Percentiles rank a stretch among this genome's conserved stretches.
Evolutionary conservation across 2,113 vertebrate genomes (phyloP).

Genomic region (Odontesthes bonariensis): DNA sequence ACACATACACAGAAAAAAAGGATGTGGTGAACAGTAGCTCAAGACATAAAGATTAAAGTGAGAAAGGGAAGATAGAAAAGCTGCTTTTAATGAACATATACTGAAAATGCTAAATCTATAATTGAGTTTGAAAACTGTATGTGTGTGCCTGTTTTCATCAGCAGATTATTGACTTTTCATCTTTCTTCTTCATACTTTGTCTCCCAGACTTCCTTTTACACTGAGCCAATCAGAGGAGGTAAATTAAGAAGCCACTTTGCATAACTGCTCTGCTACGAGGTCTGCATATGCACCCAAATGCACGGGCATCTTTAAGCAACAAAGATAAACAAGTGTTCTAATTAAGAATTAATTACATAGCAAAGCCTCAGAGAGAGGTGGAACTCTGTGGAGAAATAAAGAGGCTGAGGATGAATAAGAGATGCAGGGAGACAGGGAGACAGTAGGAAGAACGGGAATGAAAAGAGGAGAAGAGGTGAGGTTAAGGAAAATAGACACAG

Average conservation of each 20-base stretch:
- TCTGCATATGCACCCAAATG: constrained; percentile 22
- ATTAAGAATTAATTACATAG: constrained; percentile 78
- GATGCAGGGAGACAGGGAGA: constrained; percentile 6
- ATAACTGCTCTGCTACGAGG: constrained; percentile 45
- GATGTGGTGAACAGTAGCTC: constrained; percentile 15
- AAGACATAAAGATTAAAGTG: constrained; percentile 1
- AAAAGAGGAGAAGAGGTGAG: background rate
- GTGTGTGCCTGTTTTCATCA: constrained; percentile 44
- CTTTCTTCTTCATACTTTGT: constrained; percentile 42
- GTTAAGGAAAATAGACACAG: background rate
- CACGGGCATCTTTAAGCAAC: constrained; percentile 68
- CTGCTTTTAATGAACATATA: constrained; percentile 43
- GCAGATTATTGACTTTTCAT: constrained; percentile 48
- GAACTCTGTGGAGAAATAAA: constrained; percentile 37
- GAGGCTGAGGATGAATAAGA: constrained; percentile 20
- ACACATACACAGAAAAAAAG: background rate
- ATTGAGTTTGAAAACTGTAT: constrained; percentile 38
- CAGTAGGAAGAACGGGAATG: constrained; percentile 1
- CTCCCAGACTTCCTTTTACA: constrained; percentile 44
- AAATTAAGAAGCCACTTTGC: constrained; percentile 55
- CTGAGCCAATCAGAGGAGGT: constrained; percentile 48
- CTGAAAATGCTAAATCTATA: constrained; percentile 57
- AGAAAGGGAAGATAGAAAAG: background rate
- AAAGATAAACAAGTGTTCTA: constrained; percentile 78
- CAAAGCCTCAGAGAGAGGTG: constrained; percentile 55